Base-by-base conservation (phyloP, 2,113 vertebrate species). In the Martes martes region DNA sequence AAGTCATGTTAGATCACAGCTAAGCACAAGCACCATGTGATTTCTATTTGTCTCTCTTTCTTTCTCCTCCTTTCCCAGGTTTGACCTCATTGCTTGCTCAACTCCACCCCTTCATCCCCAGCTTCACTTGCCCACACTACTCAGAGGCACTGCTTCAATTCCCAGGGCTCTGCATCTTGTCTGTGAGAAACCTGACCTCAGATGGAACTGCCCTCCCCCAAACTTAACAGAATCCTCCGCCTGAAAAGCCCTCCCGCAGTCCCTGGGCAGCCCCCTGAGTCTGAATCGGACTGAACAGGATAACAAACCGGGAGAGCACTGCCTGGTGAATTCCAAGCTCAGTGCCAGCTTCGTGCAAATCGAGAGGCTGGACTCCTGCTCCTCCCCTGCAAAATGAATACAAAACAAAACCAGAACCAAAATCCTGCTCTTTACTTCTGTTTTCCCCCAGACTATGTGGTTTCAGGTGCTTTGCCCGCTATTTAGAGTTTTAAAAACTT, bases 1-100 rank as follows among this genome's bases (percentile, higher is more conserved):
- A 98, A 98, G 98, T 99, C 98, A 97, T 98, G 98, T 98, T 98
- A 98, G 97, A 99, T 99, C 98, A 99, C 98, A 98, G 98, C 96
- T 97, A 82, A 97, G 97, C 98, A 97, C 88, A 2, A 93, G 6
- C 4, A n/a, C 67, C 1, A 69, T 76, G 92, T 18, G 97, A 98
- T 97, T 71, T 95, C 97, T 61, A 80, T 93, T 97, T 95, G 95
- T 91, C 65, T 95, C 80, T 82, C 90, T 90, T 90, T 78, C 55
- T 3, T 52, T 76, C 23, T 82, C 91, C 36, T 97, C 69, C 82
- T 93, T 84, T 69, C 73, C 92, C 7, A 26, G 65, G 47, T 79
- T 63, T 95, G 87, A 63, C 89, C 95, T 89, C 71, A 0, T 36
- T 1, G 18, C 83, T 59, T 33, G 76, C 78, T 92, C 96, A 4